phyloP scores from a whole-genome alignment of 2,888 invertebrate species.

The Morpho achilles region DNA sequence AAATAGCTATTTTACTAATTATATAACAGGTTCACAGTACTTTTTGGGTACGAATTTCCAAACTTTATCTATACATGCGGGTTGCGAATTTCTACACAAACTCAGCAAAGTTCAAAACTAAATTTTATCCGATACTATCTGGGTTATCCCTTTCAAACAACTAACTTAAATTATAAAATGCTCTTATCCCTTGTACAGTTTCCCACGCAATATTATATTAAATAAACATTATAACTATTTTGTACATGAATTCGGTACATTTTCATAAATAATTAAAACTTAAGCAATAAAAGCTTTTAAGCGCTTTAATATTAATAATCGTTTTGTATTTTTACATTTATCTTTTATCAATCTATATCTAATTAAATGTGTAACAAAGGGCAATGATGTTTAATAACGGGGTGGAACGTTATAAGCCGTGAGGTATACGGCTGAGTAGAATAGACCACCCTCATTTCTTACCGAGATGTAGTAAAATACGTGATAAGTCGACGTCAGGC shows the following conservation, averaged over 20 bases:
- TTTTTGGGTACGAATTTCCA: constrained; percentile 29
- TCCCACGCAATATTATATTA: constrained; percentile 2
- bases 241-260: neutral
- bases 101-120: constrained; percentile 41
- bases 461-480: too few relatives aligned
- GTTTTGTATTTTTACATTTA: too few relatives aligned
- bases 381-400: too few relatives aligned
- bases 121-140: constrained; percentile 48
- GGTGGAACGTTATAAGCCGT: too few relatives aligned
- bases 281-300: too few relatives aligned
- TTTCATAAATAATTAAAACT: too few relatives aligned
- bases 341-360: too few relatives aligned
- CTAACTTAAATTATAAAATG: constrained; percentile 60
- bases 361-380: too few relatives aligned
- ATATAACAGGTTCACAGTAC: constrained; percentile 18
- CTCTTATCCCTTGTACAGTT: constrained; percentile 41
- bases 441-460: too few relatives aligned
- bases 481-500: too few relatives aligned
- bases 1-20: neutral
- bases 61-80: constrained; percentile 35
- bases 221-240: neutral
- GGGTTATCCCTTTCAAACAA: constrained; percentile 51
- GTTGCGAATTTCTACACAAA: constrained; percentile 34
- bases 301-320: too few relatives aligned
- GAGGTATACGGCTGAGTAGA: too few relatives aligned